Conservation (phyloP, 1,140 invertebrate genomes). For the Asbolus verrucosus region DNA sequence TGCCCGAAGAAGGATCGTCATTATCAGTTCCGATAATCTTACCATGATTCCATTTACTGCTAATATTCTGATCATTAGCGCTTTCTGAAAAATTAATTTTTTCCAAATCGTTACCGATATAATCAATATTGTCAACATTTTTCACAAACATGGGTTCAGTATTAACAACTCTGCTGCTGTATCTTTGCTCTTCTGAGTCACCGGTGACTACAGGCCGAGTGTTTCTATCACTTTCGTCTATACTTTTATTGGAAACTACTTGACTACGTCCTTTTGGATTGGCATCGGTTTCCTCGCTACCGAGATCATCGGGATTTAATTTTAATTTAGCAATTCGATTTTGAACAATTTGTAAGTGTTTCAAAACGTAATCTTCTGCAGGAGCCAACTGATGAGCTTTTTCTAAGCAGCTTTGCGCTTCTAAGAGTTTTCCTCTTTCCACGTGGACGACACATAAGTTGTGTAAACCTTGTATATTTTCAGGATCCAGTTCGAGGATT, state of each 20-base stretch:
- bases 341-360: slow-evolving; percentile 88
- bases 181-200: slow-evolving; percentile 63
- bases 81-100: slow-evolving; percentile 41
- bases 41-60: slow-evolving; percentile 49
- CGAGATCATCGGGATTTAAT: slow-evolving; percentile 54
- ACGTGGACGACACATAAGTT: slow-evolving; percentile 97
- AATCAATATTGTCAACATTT: slow-evolving; percentile 60
- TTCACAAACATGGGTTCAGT: slow-evolving; percentile 64
- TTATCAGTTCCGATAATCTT: slow-evolving; percentile 56
- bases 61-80: slow-evolving; percentile 51
- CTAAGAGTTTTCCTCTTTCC: slow-evolving; percentile 85
- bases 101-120: slow-evolving; percentile 52
- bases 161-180: slow-evolving; percentile 64
- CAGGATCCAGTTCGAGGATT: slow-evolving; percentile 88
- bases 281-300: slow-evolving; percentile 47
- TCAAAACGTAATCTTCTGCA: slow-evolving; percentile 89
- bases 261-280: slow-evolving; percentile 58
- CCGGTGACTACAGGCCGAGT: slow-evolving; percentile 62
- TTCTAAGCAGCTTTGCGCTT: slow-evolving; percentile 87
- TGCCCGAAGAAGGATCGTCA: slow-evolving; percentile 66
- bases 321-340: slow-evolving; percentile 72
- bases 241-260: slow-evolving; percentile 63
- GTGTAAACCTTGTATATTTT: slow-evolving; percentile 94
- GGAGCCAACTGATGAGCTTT: slow-evolving; percentile 85
- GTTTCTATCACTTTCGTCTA: slow-evolving; percentile 61